Evolutionary conservation across 2,113 vertebrate genomes (phyloP).

Genomic region (Haemorhous mexicanus): DNA sequence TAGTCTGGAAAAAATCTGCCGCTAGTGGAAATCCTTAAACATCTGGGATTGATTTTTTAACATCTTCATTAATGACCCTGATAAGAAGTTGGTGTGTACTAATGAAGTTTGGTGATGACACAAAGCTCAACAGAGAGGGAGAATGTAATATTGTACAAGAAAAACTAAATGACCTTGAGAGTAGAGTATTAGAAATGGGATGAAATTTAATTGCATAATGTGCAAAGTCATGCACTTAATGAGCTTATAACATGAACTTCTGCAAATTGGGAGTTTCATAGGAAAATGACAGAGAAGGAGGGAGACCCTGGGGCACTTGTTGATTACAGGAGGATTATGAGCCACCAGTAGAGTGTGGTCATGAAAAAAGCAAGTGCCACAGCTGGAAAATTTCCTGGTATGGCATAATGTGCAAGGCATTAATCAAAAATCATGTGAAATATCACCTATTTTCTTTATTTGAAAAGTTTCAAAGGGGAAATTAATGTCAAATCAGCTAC

Average conservation of each 20-base stretch:
- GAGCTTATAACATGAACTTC: slow-evolving; percentile 40
- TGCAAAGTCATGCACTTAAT: slow-evolving; percentile 45
- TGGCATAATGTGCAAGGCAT: background rate
- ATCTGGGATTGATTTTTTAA: slow-evolving; percentile 46
- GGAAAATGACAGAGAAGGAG: background rate
- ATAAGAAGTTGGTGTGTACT: background rate
- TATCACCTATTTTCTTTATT: background rate
- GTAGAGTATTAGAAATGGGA: slow-evolving; percentile 33
- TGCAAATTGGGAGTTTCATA: slow-evolving; percentile 50
- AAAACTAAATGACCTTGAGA: slow-evolving; percentile 59
- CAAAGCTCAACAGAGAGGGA: slow-evolving; percentile 37
- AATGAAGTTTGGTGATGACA: slow-evolving; percentile 42
- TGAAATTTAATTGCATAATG: slow-evolving; percentile 60
- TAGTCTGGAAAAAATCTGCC: background rate
- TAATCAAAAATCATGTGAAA: background rate
- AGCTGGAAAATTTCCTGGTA: background rate
- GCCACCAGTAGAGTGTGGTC: background rate
- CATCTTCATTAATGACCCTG: slow-evolving; percentile 51
- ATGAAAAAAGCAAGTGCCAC: background rate
- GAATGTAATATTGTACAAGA: background rate
- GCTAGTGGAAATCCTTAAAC: slow-evolving; percentile 12
- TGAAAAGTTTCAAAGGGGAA: background rate
- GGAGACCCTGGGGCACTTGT: background rate
- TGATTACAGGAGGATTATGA: background rate
- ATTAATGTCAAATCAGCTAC: background rate